These are phyloP conservation scores for Melanogrammus aeglefinus DNA, from an alignment of 2,797 vertebrate species.

Conservation along the genomic window DNA sequence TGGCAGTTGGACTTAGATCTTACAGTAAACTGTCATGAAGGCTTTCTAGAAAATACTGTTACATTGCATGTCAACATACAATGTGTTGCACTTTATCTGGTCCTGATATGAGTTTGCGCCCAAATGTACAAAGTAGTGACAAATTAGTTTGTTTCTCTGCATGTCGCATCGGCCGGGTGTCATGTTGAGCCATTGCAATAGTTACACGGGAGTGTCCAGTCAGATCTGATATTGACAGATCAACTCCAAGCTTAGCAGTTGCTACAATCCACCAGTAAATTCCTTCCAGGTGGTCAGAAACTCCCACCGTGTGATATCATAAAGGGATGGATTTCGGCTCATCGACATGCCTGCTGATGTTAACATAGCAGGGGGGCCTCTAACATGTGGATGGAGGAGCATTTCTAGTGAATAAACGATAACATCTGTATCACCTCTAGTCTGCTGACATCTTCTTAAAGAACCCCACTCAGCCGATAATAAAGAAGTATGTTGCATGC, in stretches of 20 bases:
- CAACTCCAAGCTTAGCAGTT: too few relatives aligned
- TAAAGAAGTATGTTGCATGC: not conserved
- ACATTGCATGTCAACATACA: not conserved
- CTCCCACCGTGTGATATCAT: not conserved
- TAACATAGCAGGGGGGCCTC: too few relatives aligned
- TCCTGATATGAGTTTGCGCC: too few relatives aligned
- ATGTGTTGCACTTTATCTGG: not conserved
- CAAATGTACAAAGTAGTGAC: too few relatives aligned
- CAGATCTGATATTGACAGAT: not conserved
- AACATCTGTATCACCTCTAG: not conserved
- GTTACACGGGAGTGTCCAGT: not conserved
- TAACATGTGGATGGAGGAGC: too few relatives aligned
- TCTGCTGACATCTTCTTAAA: not conserved
- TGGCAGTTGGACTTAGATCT: not conserved
- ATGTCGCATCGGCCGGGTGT: not conserved
- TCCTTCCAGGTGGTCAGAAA: not conserved
- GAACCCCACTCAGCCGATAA: not conserved
- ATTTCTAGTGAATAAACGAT: not conserved
- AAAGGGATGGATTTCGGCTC: not conserved
- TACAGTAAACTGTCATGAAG: not conserved
- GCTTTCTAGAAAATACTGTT: not conserved
- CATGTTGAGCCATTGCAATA: not conserved
- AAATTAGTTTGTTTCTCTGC: not conserved
- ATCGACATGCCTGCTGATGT: too few relatives aligned
- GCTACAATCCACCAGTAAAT: not conserved